Evolutionary conservation across 2,113 vertebrate genomes (phyloP).

Genomic region (Agapornis roseicollis): DNA sequence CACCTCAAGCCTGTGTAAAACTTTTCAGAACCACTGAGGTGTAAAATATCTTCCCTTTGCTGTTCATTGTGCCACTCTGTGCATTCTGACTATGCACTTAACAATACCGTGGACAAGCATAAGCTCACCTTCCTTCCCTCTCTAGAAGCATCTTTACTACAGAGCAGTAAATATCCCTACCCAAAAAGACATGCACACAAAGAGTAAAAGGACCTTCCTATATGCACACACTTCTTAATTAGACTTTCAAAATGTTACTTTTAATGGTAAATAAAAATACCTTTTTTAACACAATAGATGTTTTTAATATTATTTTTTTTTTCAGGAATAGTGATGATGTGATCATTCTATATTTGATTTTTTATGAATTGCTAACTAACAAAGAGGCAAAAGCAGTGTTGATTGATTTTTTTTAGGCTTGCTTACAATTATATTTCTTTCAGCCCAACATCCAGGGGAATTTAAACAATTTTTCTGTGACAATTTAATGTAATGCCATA

Average conservation of each 20-base stretch:
- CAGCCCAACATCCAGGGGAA: not conserved
- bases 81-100: not conserved
- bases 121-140: not conserved
- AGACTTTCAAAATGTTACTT: not conserved
- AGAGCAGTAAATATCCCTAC: not conserved
- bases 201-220: not conserved
- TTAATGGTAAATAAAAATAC: not conserved
- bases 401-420: not conserved
- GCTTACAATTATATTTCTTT: not conserved
- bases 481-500: not conserved
- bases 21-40: constrained; percentile 46
- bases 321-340: not conserved
- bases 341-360: not conserved
- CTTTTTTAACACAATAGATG: not conserved
- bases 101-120: not conserved
- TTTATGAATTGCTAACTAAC: not conserved
- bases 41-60: constrained; percentile 41
- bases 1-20: constrained; percentile 51
- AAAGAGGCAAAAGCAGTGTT: not conserved
- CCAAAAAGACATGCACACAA: not conserved
- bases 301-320: not conserved
- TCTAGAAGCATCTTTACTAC: not conserved
- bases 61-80: not conserved
- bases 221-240: not conserved
- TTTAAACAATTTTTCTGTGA: not conserved